These are phyloP conservation scores for Andrena flavipes DNA, from an alignment of 2,888 invertebrate genomes.

Conservation along the genomic window DNA sequence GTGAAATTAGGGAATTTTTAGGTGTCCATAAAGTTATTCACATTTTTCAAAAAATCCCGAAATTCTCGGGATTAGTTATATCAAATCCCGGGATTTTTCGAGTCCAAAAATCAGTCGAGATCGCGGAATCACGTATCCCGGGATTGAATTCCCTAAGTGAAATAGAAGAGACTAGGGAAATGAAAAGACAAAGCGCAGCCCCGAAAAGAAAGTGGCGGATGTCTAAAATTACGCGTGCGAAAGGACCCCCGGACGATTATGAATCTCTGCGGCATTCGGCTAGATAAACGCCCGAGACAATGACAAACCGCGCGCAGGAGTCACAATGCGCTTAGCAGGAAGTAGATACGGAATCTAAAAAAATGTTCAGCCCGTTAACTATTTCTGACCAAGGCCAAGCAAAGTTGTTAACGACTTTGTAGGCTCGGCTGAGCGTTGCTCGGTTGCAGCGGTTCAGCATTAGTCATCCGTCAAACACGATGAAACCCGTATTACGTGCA, in stretches of 20 bases:
- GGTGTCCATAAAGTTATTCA: no score
- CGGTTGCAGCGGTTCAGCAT: conserved; percentile 60
- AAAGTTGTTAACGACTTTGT: conserved; percentile 70
- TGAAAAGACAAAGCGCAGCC: neutral
- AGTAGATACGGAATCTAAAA: conserved; percentile 68
- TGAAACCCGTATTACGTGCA: conserved; percentile 71
- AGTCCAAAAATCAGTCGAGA: no score
- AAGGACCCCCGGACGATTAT: conserved; percentile 47
- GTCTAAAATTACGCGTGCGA: neutral
- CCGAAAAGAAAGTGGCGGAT: neutral
- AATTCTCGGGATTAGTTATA: no score
- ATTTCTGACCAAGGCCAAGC: conserved; percentile 72
- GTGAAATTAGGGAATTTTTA: no score
- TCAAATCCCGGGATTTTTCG: no score
- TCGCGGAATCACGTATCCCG: no score
- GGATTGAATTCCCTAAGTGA: no score
- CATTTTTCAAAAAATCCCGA: no score
- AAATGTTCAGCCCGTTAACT: conserved; percentile 69
- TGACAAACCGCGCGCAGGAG: conserved; percentile 67
- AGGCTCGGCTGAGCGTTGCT: conserved; percentile 60
- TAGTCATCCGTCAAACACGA: conserved; percentile 73
- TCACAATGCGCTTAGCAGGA: conserved; percentile 67
- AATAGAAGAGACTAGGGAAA: no score
- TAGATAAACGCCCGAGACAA: conserved; percentile 64
- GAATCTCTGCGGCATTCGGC: conserved; percentile 49